A percentile compares a stretch with the other conserved stretches of the same genome.
Evolutionary conservation across 2,113 vertebrate species (phyloP).

Genomic region (Nannospalax galili): DNA sequence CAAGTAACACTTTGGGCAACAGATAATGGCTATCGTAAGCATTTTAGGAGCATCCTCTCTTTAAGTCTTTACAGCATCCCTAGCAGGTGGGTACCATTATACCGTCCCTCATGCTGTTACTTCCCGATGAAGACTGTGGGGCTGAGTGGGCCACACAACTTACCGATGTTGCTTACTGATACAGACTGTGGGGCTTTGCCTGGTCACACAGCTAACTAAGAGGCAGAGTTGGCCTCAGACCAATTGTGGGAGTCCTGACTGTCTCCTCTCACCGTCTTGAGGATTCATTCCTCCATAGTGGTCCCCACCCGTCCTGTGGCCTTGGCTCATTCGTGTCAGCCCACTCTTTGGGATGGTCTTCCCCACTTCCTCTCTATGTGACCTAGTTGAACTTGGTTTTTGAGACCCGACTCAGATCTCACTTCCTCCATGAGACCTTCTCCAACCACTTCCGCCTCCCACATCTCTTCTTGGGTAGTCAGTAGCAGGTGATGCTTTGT

Average conservation of each 20-base stretch:
- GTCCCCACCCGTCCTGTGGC: constrained; percentile 1
- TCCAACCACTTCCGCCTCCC: neutral
- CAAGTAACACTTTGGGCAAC: neutral
- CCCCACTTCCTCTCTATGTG: constrained; percentile 72
- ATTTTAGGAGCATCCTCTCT: neutral
- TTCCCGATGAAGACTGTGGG: neutral
- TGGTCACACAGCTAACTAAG: neutral
- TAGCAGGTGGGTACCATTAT: neutral
- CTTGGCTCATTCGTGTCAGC: neutral
- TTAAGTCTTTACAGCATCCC: neutral
- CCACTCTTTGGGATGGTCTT: constrained; percentile 12
- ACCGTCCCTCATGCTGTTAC: neutral
- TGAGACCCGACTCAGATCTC: constrained; percentile 54
- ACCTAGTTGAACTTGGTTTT: constrained; percentile 60
- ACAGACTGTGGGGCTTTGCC: too few relatives aligned
- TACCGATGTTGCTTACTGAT: too few relatives aligned
- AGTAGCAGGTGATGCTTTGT: neutral
- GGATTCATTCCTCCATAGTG: accelerated
- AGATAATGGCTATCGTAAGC: neutral
- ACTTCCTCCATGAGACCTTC: constrained; percentile 61
- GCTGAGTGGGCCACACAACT: too few relatives aligned
- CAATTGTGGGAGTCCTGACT: neutral
- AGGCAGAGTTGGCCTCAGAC: neutral
- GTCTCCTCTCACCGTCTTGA: neutral
- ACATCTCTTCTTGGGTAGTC: neutral